phyloP scores from a whole-genome alignment of 2,797 vertebrate species.

The Hapalemur alaotrensis region DNA sequence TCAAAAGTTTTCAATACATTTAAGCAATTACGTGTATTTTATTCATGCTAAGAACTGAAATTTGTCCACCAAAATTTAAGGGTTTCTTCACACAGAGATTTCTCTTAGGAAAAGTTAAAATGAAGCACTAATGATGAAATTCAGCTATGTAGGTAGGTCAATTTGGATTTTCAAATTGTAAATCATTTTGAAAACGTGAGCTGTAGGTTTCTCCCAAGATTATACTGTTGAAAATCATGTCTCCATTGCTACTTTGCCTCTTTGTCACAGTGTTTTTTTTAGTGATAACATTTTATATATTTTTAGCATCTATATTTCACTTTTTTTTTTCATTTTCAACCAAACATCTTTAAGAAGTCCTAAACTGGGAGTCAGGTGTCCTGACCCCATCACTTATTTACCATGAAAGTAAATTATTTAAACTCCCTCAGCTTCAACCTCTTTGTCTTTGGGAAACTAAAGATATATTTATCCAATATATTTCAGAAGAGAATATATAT shows the following conservation, averaged over 20 bases:
- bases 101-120: conserved; percentile 58
- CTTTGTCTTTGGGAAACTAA: neutral
- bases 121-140: neutral
- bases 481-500: neutral
- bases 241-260: neutral
- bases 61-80: conserved; percentile 38
- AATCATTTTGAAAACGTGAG: conserved; percentile 63
- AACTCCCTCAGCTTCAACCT: neutral
- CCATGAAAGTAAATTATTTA: neutral
- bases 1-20: neutral
- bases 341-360: neutral
- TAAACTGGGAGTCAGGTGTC: neutral
- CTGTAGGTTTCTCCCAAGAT: neutral
- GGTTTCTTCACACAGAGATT: conserved; percentile 52
- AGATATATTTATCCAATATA: neutral
- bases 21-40: conserved; percentile 20
- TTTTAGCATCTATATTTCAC: neutral
- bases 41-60: conserved; percentile 20
- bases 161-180: conserved; percentile 58
- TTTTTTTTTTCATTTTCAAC: neutral
- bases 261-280: neutral
- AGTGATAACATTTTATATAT: neutral
- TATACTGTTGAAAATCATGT: neutral
- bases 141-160: conserved; percentile 10
- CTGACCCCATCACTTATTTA: neutral